Percentiles rank a stretch among this genome's conserved stretches.
These are phyloP conservation scores for Salvelinus fontinalis DNA, from an alignment of 2,113 vertebrate genomes.

Conservation along the genomic window DNA sequence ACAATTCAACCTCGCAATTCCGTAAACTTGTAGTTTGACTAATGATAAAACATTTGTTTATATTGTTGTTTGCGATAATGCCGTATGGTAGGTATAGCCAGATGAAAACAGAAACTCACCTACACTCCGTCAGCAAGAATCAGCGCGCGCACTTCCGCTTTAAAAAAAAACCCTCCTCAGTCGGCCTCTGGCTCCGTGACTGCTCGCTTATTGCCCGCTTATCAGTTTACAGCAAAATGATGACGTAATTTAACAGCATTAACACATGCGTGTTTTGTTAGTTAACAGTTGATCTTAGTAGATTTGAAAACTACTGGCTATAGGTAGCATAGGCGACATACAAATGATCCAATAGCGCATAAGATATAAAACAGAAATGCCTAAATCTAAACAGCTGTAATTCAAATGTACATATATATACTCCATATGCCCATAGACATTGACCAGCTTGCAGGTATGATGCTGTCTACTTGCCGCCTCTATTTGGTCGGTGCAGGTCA, in stretches of 20 bases:
- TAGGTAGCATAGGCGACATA: neutral
- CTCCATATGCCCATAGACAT: neutral
- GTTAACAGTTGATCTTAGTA: neutral
- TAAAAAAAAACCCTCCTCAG: neutral
- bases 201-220: neutral
- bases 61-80: too few relatives aligned
- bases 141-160: neutral
- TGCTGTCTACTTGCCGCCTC: neutral
- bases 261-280: neutral
- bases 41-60: too few relatives aligned
- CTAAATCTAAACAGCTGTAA: too few relatives aligned
- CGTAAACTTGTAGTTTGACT: neutral
- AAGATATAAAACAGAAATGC: too few relatives aligned
- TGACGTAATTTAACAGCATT: neutral
- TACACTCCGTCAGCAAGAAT: neutral
- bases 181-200: neutral
- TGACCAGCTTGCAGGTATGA: neutral
- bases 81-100: too few relatives aligned
- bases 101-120: neutral
- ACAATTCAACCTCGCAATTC: neutral
- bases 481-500: slow-evolving; percentile 65
- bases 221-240: neutral
- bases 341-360: neutral
- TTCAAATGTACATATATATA: neutral
- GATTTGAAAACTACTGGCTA: neutral